These are phyloP conservation scores for Ormia ochracea DNA, from an alignment of 2,888 invertebrate genomes.

Conservation along the genomic window DNA sequence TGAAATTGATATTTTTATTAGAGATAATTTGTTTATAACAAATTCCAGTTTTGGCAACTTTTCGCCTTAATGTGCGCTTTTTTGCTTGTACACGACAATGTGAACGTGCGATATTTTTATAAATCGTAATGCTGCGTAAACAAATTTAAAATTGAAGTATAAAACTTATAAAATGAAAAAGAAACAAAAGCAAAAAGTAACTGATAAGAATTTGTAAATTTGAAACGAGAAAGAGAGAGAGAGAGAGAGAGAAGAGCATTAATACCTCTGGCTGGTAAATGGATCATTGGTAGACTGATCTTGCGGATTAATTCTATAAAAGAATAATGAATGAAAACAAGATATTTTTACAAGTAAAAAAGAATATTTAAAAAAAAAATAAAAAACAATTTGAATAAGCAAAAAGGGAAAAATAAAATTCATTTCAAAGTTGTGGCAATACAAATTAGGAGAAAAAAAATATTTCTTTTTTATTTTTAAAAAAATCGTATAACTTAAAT, in stretches of 20 bases:
- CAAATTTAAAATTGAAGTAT: not conserved
- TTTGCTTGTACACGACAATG: not conserved
- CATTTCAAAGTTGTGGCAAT: not conserved
- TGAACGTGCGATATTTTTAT: conserved; percentile 3
- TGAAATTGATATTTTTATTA: no score
- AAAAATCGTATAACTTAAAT: not conserved
- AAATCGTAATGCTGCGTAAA: conserved; percentile 1
- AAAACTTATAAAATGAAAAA: conserved; percentile 39
- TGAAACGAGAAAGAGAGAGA: conserved; percentile 44
- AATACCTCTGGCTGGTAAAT: conserved; percentile 58
- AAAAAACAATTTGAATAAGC: not conserved
- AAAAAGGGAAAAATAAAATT: not conserved
- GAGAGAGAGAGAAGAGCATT: conserved; percentile 48
- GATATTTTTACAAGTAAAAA: conserved; percentile 66
- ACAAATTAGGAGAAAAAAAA: not conserved
- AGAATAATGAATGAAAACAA: conserved; percentile 67
- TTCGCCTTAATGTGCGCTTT: no score
- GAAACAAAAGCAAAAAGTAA: conserved; percentile 41
- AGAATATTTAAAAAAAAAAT: conserved; percentile 43
- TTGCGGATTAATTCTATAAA: conserved; percentile 77
- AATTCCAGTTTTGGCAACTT: no score
- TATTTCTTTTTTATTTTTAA: not conserved
- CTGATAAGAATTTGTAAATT: conserved; percentile 41
- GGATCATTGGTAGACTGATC: conserved; percentile 73
- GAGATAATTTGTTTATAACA: no score